Base-by-base conservation (phyloP, 2,888 invertebrate species). In the Dione vanillae region DNA sequence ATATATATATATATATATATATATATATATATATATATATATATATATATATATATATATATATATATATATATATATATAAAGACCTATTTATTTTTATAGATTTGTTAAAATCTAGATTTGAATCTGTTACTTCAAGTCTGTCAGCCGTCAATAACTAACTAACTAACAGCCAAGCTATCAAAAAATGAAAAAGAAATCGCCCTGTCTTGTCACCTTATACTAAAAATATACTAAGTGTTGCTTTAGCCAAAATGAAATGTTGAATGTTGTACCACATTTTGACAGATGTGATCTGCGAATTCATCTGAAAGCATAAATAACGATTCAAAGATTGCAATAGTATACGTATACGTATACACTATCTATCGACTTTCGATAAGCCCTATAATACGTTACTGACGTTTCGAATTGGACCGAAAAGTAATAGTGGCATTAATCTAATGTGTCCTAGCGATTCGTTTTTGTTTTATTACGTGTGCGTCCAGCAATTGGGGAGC, bases 341-440 rank as follows among this genome's bases (percentile, higher is more conserved):
- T 35, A 54, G n/a, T 1, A 54, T 54, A 54, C 35, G 35, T 16
- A 2, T 45, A 35, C n/a, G 14, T 47, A 58, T 45, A 37, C 41
- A 40, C 12, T 67, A 59, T 77, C 77, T 75, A 73, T 73, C 77
- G 76, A 59, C 67, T 78, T 77, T 79, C 78, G 77, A 76, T 78
- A 76, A 76, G 65, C 73, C 71, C 45, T 64, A 62, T 78, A 75
- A 77, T 77, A 76, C 67, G 75, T 76, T 74, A 74, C 75, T 70
- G 71, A 67, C 67, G 61, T 79, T 37, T 79, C 74, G 76, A 79
- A 78, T 76, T 74, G 75, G 74, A 76, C 78, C 73, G 70, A 76
- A 75, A 77, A 79, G 74, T 80, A 80, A 80, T 81, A 73, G 75
- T 43, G 64, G 72, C 62, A 73, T 73, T 73, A 74, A 75, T 75